Evolutionary conservation across 2,888 invertebrate genomes (phyloP), one percentile per base, ranked within the genome.

Genomic region (Tortricodes alternella): DNA sequence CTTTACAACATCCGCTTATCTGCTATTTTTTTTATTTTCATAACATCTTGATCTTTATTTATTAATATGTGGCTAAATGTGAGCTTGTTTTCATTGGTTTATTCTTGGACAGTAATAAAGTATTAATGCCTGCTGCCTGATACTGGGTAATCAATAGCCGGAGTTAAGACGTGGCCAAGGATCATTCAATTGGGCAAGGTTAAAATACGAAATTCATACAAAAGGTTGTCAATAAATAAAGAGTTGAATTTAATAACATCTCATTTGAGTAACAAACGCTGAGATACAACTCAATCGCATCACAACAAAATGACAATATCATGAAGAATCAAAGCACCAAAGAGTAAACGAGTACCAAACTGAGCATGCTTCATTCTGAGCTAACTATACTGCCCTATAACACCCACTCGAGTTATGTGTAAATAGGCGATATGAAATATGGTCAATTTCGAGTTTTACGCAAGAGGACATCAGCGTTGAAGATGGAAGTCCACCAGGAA

Each of bases 401-500:
- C 44, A 5, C 53, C 53, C 38, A 46, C 53, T 9, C 21, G 18
- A n/a, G 35, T 11, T 46, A 46, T 53, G 46, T 15, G 41, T 48
- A 41, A 41, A 53, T 48, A 15, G n/a, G n/a, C 39, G 13, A 41
- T 48, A 48, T 53, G 39, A 53, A 41, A 49, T 55, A 49, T 37
- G 35, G 35, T 29, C 35, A 43, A 35, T 43, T n/a, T n/a, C 2
- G n/a, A 46, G 35, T 24, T 59, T 52, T 43, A 41, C 53, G 53
- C 48, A 57, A 52, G 34, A 56, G 21, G 3, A 34, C 55, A 57
- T 55, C 48, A 58, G 32, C 19, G 18, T 18, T 29, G 51, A 46
- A 49, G 53, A 13, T 34, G 52, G 46, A 53, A 49, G 29, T 41
- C 29, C 29, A 50, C 44, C 46, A 59, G 59, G 59, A 55, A 59